These are phyloP conservation scores for Coturnix japonica DNA, from an alignment of 2,113 vertebrate species.

Conservation along the genomic window DNA sequence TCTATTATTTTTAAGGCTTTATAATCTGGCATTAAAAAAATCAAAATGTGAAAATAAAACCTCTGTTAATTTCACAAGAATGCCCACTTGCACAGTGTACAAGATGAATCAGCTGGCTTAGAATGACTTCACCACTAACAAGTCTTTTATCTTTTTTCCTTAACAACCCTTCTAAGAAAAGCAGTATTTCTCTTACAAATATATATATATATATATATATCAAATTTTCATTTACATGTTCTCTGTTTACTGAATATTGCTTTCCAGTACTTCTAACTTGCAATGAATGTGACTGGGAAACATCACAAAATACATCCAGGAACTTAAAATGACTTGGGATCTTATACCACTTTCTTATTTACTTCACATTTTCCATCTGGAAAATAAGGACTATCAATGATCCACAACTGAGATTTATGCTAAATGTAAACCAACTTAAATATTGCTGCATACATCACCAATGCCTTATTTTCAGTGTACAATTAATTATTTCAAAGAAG, in stretches of 20 bases:
- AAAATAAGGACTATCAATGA: background rate
- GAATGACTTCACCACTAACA: background rate
- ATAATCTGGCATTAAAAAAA: background rate
- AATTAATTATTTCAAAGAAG: background rate
- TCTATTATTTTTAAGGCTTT: background rate
- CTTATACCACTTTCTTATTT: background rate
- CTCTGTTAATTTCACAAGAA: background rate
- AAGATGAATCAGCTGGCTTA: background rate
- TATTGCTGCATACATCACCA: background rate
- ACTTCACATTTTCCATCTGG: background rate
- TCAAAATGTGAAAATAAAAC: slow-evolving; percentile 24
- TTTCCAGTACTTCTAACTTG: background rate
- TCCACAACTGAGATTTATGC: background rate
- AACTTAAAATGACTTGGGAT: background rate
- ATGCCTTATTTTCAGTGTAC: background rate
- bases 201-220: too few relatives aligned
- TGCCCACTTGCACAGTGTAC: background rate
- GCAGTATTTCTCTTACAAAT: background rate
- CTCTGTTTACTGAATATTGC: background rate
- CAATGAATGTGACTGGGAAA: background rate
- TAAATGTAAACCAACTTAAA: background rate
- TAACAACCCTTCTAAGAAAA: background rate
- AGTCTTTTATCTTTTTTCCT: background rate
- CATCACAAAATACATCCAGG: background rate
- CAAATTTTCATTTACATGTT: background rate